Evolutionary conservation across 2,113 vertebrate species (phyloP).

Genomic region (Oceanites oceanicus): DNA sequence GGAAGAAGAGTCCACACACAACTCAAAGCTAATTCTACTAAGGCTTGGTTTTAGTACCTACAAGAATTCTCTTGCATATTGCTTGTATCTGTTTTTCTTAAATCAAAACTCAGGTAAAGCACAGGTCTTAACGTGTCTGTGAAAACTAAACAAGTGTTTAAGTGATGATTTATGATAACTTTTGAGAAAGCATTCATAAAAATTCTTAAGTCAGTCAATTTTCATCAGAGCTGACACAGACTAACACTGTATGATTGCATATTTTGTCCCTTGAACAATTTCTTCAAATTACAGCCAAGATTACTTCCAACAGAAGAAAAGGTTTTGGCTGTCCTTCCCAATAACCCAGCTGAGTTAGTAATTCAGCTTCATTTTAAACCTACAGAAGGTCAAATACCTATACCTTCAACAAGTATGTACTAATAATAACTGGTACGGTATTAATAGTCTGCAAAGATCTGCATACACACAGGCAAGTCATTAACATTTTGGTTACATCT

Average conservation of each 20-base stretch:
- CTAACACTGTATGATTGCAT: background rate
- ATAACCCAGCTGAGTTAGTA: background rate
- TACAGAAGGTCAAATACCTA: background rate
- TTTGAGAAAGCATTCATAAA: background rate
- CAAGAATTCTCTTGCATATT: background rate
- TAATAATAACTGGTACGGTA: background rate
- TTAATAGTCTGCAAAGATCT: background rate
- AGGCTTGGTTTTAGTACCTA: accelerated
- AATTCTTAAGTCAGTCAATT: background rate
- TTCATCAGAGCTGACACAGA: background rate
- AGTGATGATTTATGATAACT: background rate
- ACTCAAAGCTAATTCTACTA: background rate
- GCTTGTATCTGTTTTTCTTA: background rate
- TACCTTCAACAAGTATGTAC: accelerated
- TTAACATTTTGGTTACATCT: background rate
- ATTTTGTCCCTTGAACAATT: background rate
- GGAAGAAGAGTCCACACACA: background rate
- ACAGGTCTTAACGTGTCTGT: background rate
- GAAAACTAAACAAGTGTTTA: background rate
- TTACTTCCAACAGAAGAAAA: background rate
- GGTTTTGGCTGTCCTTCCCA: background rate
- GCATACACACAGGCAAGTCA: background rate
- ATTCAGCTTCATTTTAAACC: background rate
- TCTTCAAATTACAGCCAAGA: background rate
- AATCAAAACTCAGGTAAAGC: background rate